phyloP scores from a whole-genome alignment of 2,888 invertebrate genomes.

The Eretmocerus hayati region DNA sequence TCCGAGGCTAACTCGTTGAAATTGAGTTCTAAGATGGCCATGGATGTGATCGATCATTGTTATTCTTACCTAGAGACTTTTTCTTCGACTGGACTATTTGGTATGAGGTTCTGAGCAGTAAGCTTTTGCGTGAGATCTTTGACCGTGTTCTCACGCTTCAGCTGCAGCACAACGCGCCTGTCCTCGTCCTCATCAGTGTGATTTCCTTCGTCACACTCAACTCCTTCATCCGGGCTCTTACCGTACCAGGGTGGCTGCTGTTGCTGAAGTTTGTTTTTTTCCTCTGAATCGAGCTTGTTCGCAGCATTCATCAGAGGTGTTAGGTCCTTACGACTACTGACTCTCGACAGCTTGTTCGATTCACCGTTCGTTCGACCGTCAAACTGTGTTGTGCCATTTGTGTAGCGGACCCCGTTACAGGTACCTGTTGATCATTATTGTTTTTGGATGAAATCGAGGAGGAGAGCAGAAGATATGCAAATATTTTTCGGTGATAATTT shows the following conservation, averaged over 20 bases:
- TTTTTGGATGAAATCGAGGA: no score
- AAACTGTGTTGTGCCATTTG: conserved; percentile 37
- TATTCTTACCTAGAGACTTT: conserved; percentile 44
- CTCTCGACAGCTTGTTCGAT: conserved; percentile 41
- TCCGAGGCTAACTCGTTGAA: no score
- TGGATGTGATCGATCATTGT: no score
- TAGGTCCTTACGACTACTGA: conserved; percentile 49
- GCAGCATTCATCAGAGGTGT: conserved; percentile 53
- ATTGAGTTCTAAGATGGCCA: no score
- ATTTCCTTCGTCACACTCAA: conserved; percentile 53
- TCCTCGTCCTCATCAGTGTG: conserved; percentile 52
- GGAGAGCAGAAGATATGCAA: no score
- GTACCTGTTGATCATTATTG: conserved; percentile 24
- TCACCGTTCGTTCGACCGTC: conserved; percentile 31
- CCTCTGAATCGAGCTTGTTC: conserved; percentile 53
- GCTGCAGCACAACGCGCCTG: conserved; percentile 58
- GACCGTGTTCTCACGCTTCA: conserved; percentile 78
- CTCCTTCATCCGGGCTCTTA: conserved; percentile 52
- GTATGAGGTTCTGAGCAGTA: conserved; percentile 61
- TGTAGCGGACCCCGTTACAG: conserved; percentile 39
- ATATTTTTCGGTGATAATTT: no score
- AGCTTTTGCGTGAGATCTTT: conserved; percentile 83
- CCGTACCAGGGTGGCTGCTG: conserved; percentile 44
- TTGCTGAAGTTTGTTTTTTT: conserved; percentile 36
- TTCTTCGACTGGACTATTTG: conserved; percentile 49